Percentiles rank a stretch among this genome's conserved stretches.
Evolutionary conservation across 2,113 vertebrate species (phyloP).

Genomic region (Podarcis raffonei): DNA sequence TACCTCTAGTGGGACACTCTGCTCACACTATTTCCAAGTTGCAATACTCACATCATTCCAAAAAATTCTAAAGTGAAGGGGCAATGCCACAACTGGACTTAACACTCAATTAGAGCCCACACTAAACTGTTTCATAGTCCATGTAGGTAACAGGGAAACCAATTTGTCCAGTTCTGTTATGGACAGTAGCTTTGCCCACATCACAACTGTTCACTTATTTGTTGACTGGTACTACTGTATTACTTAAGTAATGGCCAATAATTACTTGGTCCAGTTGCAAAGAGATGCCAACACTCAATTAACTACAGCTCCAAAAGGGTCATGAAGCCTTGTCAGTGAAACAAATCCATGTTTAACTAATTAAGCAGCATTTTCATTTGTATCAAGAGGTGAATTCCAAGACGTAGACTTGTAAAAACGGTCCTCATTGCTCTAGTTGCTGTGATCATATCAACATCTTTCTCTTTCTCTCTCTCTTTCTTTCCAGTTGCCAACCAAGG

Average conservation of each 20-base stretch:
- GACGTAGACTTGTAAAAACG: background rate
- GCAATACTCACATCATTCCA: background rate
- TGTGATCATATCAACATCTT: background rate
- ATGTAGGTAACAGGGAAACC: slow-evolving; percentile 2
- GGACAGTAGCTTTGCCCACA: background rate
- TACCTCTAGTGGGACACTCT: background rate
- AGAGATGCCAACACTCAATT: background rate
- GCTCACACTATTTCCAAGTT: background rate
- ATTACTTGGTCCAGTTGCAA: background rate
- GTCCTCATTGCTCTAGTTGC: background rate
- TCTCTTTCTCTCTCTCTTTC: background rate
- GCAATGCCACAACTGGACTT: background rate
- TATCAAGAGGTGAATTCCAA: background rate
- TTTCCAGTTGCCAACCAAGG: background rate
- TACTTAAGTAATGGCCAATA: background rate
- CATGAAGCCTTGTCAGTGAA: background rate
- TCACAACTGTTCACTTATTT: background rate
- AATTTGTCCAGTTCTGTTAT: background rate
- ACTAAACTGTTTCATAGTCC: background rate
- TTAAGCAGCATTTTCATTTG: background rate
- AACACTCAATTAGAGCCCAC: background rate
- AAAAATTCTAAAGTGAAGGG: background rate
- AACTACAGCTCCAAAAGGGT: background rate
- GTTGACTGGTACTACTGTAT: background rate
- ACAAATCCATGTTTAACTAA: background rate